Percentiles rank a stretch among this genome's conserved stretches.
Evolutionary conservation across 2,797 vertebrate genomes (phyloP).

Genomic region (Lithobates pipiens): DNA sequence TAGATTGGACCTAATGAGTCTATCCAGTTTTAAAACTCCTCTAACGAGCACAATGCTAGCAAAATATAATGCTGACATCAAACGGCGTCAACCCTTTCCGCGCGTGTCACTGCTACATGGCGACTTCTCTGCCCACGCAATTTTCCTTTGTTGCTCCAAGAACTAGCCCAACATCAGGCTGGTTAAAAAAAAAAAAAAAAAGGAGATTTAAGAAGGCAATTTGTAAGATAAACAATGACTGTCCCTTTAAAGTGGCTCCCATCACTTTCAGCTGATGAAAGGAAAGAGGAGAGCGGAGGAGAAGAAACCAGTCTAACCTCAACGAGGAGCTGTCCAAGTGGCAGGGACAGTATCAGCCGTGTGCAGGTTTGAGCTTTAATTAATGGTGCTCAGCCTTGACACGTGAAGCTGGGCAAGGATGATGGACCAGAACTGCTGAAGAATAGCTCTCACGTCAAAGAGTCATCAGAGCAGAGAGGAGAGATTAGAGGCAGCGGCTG

Average conservation of each 20-base stretch:
- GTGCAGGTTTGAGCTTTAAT: slow-evolving; percentile 46
- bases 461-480: slow-evolving; percentile 6
- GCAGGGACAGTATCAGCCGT: slow-evolving; percentile 8
- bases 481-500: slow-evolving; percentile 20
- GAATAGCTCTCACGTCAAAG: slow-evolving; percentile 4
- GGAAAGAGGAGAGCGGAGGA: not conserved
- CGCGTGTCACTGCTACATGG: not conserved
- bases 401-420: not conserved
- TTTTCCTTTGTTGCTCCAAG: not conserved
- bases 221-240: slow-evolving; percentile 13
- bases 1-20: not conserved
- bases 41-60: not conserved
- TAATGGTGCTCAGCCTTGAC: slow-evolving; percentile 32
- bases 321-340: slow-evolving; percentile 15
- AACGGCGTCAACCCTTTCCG: not conserved
- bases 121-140: not conserved
- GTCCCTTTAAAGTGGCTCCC: not conserved
- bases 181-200: too few species aligned
- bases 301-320: slow-evolving; percentile 6
- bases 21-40: not conserved
- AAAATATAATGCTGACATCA: not conserved
- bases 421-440: not conserved
- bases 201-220: slow-evolving; percentile 1
- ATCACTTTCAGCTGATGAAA: not conserved
- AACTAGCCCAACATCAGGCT: not conserved